A percentile compares a stretch with the other conserved stretches of the same genome.
Evolutionary conservation across 2,797 vertebrate genomes (phyloP).

Genomic region (Manis pentadactyla): DNA sequence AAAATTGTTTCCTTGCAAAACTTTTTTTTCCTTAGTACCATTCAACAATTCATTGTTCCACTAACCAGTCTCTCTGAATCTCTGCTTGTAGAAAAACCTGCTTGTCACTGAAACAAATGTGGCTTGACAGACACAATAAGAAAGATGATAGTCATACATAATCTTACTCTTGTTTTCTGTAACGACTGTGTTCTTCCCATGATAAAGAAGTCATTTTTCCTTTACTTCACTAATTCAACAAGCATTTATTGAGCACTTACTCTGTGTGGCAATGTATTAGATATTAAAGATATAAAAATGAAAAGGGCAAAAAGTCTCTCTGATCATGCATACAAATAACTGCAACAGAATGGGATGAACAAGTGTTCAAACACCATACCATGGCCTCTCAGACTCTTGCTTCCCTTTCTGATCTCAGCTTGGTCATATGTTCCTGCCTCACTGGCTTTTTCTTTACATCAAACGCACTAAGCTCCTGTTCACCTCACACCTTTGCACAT

Average conservation of each 20-base stretch:
- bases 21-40: neutral
- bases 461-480: neutral
- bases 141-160: neutral
- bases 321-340: neutral
- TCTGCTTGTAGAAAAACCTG: slow-evolving; percentile 28
- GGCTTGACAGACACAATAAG: neutral
- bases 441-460: neutral
- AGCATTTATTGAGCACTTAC: neutral
- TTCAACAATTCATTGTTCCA: slow-evolving; percentile 34
- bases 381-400: neutral
- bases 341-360: neutral
- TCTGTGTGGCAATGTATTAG: slow-evolving; percentile 1
- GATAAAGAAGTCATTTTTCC: neutral
- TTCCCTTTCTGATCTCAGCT: neutral
- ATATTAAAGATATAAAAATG: neutral
- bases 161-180: neutral
- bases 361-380: neutral
- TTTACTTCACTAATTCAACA: slow-evolving; percentile 55
- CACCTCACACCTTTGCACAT: neutral
- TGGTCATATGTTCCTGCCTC: neutral
- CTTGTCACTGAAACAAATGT: slow-evolving; percentile 13
- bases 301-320: neutral
- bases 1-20: slow-evolving; percentile 49
- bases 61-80: neutral
- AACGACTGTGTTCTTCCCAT: neutral